phyloP scores from a whole-genome alignment of 2,113 vertebrate genomes.

The Eubucco bourcierii region DNA sequence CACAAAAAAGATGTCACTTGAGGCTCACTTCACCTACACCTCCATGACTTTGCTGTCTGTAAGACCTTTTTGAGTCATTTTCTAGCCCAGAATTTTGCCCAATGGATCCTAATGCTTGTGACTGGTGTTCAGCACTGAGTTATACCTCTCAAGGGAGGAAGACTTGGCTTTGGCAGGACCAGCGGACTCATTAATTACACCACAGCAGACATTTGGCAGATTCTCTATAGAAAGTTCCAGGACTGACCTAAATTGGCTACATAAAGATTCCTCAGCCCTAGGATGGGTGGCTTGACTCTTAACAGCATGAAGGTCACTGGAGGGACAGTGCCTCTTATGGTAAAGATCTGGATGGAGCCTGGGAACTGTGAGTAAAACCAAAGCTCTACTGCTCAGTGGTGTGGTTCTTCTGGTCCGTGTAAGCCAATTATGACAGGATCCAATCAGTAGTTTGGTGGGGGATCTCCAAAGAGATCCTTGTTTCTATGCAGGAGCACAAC shows the following conservation, averaged over 20 bases:
- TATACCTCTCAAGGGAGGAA: conserved; percentile 10
- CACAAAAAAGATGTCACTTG: background rate
- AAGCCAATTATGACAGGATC: background rate
- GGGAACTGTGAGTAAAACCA: background rate
- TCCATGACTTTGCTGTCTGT: background rate
- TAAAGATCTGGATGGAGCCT: conserved; percentile 11
- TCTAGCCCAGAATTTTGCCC: background rate
- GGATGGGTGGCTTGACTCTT: conserved; percentile 47
- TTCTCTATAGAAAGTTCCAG: background rate
- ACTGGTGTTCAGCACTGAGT: background rate
- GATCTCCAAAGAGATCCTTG: background rate
- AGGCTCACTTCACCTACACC: background rate
- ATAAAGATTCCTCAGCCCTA: conserved; percentile 2
- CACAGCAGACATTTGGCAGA: background rate
- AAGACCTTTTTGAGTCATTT: background rate
- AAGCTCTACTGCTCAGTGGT: background rate
- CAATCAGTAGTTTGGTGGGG: background rate
- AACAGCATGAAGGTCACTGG: conserved; percentile 11
- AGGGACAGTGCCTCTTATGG: conserved; percentile 31
- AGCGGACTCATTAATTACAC: background rate
- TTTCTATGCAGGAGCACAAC: background rate
- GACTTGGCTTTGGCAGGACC: background rate
- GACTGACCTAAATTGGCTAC: conserved; percentile 34
- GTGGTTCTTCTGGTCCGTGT: background rate
- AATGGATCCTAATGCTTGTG: background rate